Evolutionary conservation across 2,888 invertebrate species (phyloP).

Genomic region (Ferrisia virgata): DNA sequence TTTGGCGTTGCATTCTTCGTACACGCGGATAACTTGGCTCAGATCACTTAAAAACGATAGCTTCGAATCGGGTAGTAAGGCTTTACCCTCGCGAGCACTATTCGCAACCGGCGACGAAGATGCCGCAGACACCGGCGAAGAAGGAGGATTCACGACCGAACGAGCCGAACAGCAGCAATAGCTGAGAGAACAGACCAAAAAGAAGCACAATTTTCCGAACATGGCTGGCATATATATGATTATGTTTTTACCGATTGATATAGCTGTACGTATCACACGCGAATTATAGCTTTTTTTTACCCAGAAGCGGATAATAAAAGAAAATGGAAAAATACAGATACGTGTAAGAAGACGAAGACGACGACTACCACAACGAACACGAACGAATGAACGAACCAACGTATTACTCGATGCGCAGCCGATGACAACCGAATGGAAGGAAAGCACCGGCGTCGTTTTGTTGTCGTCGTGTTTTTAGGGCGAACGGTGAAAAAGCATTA

Average conservation of each 20-base stretch:
- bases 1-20: conserved; percentile 71
- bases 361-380: background rate
- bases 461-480: background rate
- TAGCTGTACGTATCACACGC: background rate
- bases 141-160: background rate
- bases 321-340: no score
- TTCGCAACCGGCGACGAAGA: background rate
- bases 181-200: background rate
- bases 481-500: conserved; percentile 23
- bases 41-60: conserved; percentile 36
- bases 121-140: background rate
- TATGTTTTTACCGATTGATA: background rate
- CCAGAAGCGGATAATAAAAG: no score
- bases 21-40: conserved; percentile 52
- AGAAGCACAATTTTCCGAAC: conserved; percentile 37
- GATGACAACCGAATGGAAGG: background rate
- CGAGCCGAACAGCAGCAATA: conserved; percentile 19
- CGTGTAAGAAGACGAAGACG: no score
- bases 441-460: background rate
- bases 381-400: no score
- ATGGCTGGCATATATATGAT: no score
- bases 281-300: no score
- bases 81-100: conserved; percentile 15
- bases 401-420: no score
- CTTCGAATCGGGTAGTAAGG: background rate